These are phyloP conservation scores for Trichomycterus rosablanca DNA, from an alignment of 2,113 vertebrate genomes.

Conservation along the genomic window DNA sequence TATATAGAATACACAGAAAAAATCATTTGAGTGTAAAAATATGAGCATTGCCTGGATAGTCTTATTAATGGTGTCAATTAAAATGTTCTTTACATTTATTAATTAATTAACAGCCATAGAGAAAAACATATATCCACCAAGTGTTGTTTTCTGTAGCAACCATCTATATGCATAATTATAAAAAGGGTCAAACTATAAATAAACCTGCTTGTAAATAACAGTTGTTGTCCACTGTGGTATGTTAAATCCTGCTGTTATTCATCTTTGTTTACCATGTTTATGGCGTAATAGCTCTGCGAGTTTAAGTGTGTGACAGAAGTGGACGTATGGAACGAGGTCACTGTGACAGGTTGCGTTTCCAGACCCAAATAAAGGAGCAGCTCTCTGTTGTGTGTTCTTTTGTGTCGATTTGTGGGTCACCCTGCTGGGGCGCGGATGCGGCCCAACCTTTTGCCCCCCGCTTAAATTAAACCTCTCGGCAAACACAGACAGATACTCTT, in stretches of 20 bases:
- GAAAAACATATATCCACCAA: too few species aligned
- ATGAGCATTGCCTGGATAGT: too few species aligned
- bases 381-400: conserved; percentile 2
- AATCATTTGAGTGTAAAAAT: too few species aligned
- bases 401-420: conserved; percentile 40
- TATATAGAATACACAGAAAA: too few species aligned
- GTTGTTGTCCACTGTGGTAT: too few species aligned
- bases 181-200: conserved; percentile 7
- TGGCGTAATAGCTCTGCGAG: conserved; percentile 1
- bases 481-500: conserved; percentile 30
- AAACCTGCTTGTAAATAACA: background rate
- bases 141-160: too few species aligned
- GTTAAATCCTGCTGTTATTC: background rate
- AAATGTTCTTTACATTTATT: too few species aligned
- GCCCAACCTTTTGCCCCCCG: conserved; percentile 28
- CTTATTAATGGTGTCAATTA: too few species aligned
- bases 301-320: background rate
- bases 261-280: conserved; percentile 19
- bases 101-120: too few species aligned
- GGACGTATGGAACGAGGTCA: conserved; percentile 18
- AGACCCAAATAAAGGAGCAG: conserved; percentile 1
- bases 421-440: conserved; percentile 33
- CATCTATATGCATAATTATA: background rate
- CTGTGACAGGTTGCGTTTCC: background rate
- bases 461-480: conserved; percentile 35